Evolutionary conservation across 2,113 vertebrate genomes (phyloP), one percentile per base, ranked within the genome.

Genomic region (Donacobius atricapilla): DNA sequence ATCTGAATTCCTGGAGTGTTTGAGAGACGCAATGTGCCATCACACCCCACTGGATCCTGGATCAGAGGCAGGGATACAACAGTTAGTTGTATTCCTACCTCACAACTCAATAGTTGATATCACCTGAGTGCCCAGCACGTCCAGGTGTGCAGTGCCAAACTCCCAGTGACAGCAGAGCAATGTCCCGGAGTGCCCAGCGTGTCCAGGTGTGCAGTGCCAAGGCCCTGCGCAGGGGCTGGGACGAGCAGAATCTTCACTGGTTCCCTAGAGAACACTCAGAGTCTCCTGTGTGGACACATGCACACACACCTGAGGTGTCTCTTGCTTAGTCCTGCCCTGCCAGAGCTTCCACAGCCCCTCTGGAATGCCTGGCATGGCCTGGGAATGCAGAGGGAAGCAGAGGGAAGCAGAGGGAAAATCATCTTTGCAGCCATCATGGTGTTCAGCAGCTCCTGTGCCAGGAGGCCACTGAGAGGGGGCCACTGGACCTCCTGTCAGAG

Each of bases 131-230:
- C 30, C 17, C 51, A 20, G 21, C 2, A 0, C 3, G 30, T 6
- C 8, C 61, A 39, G n/a, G 21, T 21, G 28, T 47, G 76, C 1
- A 0, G 60, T 51, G 16, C 7, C n/a, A 40, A 24, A 2, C 12
- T 45, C 51, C 21, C n/a, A 8, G n/a, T 27, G 64, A 24, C 51
- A 16, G 1, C n/a, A 66, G 4, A 56, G 13, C 64, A 33, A 11
- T 22, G 12, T 44, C 48, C 35, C 28, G n/a, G 4, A 16, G 23
- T 40, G 30, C 27, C 6, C 25, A 16, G 10, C 2, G 0, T 1
- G 58, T 7, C 5, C 51, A 42, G 44, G 37, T 18, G 45, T 60
- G 72, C 1, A 0, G 44, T 50, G 63, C 33, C 63, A 27, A 39
- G 19, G 73, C 28, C 37, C 56, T 53, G 54, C 8, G 13, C 13